These are phyloP conservation scores for Operophtera brumata DNA, from an alignment of 2,888 invertebrate genomes.

Conservation along the genomic window DNA sequence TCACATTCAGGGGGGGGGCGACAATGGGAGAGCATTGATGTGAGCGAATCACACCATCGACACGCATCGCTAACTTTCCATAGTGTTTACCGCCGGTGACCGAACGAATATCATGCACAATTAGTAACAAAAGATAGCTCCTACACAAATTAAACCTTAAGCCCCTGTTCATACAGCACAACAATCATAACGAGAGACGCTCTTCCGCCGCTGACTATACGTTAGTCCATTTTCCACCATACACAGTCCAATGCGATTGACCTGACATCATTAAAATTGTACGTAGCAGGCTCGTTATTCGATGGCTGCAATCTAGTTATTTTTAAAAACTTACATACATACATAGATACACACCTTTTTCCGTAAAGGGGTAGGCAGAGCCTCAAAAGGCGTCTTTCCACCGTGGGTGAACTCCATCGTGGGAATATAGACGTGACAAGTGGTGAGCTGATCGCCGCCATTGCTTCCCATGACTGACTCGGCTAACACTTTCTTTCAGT, in stretches of 20 bases:
- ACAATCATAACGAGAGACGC: background rate
- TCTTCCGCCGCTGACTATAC: slow-evolving; percentile 19
- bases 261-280: slow-evolving; percentile 33
- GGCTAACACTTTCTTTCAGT: no score
- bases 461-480: no score
- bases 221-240: slow-evolving; percentile 29
- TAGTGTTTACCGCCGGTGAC: slow-evolving; percentile 63
- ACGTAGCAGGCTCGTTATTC: slow-evolving; percentile 13
- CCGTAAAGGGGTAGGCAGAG: no score
- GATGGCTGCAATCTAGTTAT: no score
- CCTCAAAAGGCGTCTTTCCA: no score
- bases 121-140: slow-evolving; percentile 28
- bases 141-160: slow-evolving; percentile 17
- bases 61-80: slow-evolving; percentile 76
- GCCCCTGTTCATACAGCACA: background rate
- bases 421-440: no score
- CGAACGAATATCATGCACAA: slow-evolving; percentile 60
- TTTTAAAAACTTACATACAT: no score
- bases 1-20: slow-evolving; percentile 75
- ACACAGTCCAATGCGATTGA: slow-evolving; percentile 33
- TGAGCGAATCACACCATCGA: slow-evolving; percentile 79
- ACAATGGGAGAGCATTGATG: slow-evolving; percentile 78
- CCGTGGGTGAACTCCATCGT: no score
- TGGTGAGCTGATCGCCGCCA: no score
- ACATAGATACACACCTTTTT: no score